Conservation (phyloP, 2,888 invertebrate genomes). For the Scaeva pyrastri region DNA sequence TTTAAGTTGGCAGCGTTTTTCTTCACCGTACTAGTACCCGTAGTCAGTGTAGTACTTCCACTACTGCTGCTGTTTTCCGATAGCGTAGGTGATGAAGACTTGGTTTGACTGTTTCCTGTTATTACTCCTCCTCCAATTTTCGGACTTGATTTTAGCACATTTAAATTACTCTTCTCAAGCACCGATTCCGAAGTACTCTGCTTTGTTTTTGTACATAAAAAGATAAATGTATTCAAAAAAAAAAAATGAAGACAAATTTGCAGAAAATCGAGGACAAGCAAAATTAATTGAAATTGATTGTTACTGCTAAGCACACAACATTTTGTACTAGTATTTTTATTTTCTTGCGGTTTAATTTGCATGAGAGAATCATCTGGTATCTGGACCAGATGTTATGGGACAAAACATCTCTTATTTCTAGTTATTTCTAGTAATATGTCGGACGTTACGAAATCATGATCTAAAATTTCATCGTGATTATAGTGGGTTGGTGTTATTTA, state of each 20-base stretch:
- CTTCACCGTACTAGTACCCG: slow-evolving; percentile 79
- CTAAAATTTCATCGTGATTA: slow-evolving; percentile 37
- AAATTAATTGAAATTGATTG: slow-evolving; percentile 63
- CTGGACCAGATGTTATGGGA: slow-evolving; percentile 24
- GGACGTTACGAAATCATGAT: slow-evolving; percentile 39
- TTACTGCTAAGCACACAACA: slow-evolving; percentile 52
- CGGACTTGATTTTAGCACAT: slow-evolving; percentile 77
- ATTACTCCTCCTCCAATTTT: slow-evolving; percentile 63
- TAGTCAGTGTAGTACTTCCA: slow-evolving; percentile 74
- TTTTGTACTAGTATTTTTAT: background rate
- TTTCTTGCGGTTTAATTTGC: slow-evolving; percentile 38
- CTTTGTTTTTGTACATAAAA: slow-evolving; percentile 6
- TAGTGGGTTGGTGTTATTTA: slow-evolving; percentile 31
- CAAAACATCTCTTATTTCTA: slow-evolving; percentile 35
- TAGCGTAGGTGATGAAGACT: slow-evolving; percentile 81
- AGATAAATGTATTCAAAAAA: background rate
- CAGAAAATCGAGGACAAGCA: slow-evolving; percentile 52
- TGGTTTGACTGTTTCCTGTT: slow-evolving; percentile 77
- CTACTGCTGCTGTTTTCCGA: slow-evolving; percentile 81
- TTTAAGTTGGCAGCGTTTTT: slow-evolving; percentile 83
- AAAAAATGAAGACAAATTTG: slow-evolving; percentile 45
- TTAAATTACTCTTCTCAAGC: slow-evolving; percentile 83
- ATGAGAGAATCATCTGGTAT: slow-evolving; percentile 38
- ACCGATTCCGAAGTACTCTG: slow-evolving; percentile 88
- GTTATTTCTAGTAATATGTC: slow-evolving; percentile 30